A percentile compares a stretch with the other conserved stretches of the same genome.
Evolutionary conservation across 92 coral and sea anemone species (phyloP).

Genomic region (Umimayanthus chanpuru): DNA sequence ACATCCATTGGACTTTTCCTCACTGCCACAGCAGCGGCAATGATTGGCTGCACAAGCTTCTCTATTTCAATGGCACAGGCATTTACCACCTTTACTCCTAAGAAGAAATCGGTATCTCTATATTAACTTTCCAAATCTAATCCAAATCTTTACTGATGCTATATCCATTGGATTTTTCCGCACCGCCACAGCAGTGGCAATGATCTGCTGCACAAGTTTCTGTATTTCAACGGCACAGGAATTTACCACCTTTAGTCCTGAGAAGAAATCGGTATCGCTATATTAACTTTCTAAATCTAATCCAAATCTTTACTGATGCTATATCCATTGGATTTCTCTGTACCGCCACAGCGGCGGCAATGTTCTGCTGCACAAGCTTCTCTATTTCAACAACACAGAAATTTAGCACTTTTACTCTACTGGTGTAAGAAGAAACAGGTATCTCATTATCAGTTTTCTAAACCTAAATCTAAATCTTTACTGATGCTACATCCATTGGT

Average conservation of each 20-base stretch:
- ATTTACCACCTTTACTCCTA: slow-evolving; percentile 85
- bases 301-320: slow-evolving; percentile 46
- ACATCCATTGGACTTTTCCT: slow-evolving; percentile 73
- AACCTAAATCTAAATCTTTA: slow-evolving; percentile 17
- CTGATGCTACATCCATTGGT: slow-evolving; percentile 65
- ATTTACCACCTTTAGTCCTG: slow-evolving; percentile 82
- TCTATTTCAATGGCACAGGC: slow-evolving; percentile 73
- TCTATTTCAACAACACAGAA: slow-evolving; percentile 73
- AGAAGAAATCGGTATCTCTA: not conserved
- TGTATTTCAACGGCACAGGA: slow-evolving; percentile 73
- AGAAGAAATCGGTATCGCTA: not conserved
- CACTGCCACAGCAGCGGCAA: slow-evolving; percentile 71
- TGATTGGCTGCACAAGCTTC: slow-evolving; percentile 68
- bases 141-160: slow-evolving; percentile 46
- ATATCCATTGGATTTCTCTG: slow-evolving; percentile 70
- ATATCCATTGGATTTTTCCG: slow-evolving; percentile 73
- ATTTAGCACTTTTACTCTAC: slow-evolving; percentile 83
- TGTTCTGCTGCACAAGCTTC: slow-evolving; percentile 67
- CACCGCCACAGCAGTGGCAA: slow-evolving; percentile 71
- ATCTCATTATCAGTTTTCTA: too few species aligned
- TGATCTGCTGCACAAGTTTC: slow-evolving; percentile 68
- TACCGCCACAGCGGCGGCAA: slow-evolving; percentile 69
- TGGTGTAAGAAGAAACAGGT: slow-evolving; percentile 15
- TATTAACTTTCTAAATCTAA: too few species aligned
- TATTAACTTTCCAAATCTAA: too few species aligned